Evolutionary conservation across 2,797 vertebrate genomes (phyloP), one percentile per base, ranked within the genome.

Genomic region (Ptychadena robeensis): DNA sequence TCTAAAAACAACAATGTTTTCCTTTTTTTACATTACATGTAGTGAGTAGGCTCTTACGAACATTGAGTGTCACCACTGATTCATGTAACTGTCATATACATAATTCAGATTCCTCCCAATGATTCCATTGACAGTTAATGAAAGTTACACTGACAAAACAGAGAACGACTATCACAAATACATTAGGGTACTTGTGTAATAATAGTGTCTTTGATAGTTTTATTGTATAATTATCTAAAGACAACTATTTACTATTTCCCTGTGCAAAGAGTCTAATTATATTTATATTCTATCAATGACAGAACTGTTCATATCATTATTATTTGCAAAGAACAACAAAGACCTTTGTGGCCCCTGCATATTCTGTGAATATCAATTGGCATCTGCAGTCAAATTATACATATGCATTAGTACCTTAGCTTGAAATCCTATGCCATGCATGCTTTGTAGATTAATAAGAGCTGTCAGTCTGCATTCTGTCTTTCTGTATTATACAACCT

Each of bases 311-410:
- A 80, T 5, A 70, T 80, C 61, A 73, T 59, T 69, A 64, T 70
- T 79, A 68, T 80, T 85, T 73, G 70, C 64, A 80, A 64, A 63
- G 69, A 78, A 66, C 37, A 72, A 40, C 31, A 40, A 73, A 70
- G 77, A 74, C 77, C 77, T 80, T 65, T 1, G 57, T 75, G 65
- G 37, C 40, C 66, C 70, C 28, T 75, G 77, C 27, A 80, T 80
- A 68, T 69, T 68, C 14, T 63, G 6, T 44, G 82, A 84, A 73
- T 79, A 44, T 84, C 65, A 80, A 80, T 74, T 18, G 53, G 31
- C 4, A 68, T 59, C 48, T 69, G 34, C 22, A 74, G 77, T 74
- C 28, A 74, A 35, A 84, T 84, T 80, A 61, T 69, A 69, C 71
- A 74, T 66, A 68, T 64, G 65, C 65, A 83, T 27, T 57, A 37